phyloP scores from a whole-genome alignment of 2,797 vertebrate species.

The Galaxias olidus region DNA sequence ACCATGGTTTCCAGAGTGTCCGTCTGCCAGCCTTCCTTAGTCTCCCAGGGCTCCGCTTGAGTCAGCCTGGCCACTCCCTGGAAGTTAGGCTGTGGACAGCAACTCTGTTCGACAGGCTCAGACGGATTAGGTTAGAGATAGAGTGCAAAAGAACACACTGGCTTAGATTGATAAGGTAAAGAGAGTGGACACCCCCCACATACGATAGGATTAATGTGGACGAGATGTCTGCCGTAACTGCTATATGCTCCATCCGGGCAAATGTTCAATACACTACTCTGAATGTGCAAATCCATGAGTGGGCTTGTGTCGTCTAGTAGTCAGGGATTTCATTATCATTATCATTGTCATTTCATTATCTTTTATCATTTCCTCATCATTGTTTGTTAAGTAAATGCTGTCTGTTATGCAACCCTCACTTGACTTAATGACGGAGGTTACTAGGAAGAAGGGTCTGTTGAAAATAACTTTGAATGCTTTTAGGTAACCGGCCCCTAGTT shows the following conservation, averaged over 20 bases:
- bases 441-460: no score
- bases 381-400: no score
- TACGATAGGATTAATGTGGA: neutral
- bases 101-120: conserved; percentile 4
- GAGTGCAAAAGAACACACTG: neutral
- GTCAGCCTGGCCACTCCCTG: conserved; percentile 2
- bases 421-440: no score
- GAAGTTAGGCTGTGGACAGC: neutral
- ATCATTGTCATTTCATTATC: no score
- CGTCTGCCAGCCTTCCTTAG: conserved; percentile 28
- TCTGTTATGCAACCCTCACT: no score
- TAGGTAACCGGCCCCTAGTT: neutral
- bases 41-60: conserved; percentile 11
- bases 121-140: conserved; percentile 1
- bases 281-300: neutral
- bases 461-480: neutral
- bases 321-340: no score
- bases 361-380: no score
- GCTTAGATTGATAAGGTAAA: neutral
- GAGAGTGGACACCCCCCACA: neutral
- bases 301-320: no score
- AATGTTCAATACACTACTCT: conserved; percentile 1
- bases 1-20: conserved; percentile 5
- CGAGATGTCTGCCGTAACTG: neutral
- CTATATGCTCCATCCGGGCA: neutral